A percentile compares a stretch with the other conserved stretches of the same genome.
These are phyloP conservation scores for Semnornis frantzii DNA, from an alignment of 2,113 vertebrate species.

Conservation along the genomic window DNA sequence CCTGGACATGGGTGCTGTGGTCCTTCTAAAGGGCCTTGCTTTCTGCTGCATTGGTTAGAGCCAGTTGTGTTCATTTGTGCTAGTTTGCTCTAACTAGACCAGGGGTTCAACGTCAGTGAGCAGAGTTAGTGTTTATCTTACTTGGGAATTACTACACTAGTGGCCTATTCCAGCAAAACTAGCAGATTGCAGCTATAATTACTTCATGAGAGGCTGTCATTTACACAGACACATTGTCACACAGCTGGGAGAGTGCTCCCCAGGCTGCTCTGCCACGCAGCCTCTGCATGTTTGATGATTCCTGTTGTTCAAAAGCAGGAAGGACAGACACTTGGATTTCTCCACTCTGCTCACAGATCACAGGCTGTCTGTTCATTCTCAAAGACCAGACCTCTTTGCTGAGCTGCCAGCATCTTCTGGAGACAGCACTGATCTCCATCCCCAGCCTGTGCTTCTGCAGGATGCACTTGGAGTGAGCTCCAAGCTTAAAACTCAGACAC, in stretches of 20 bases:
- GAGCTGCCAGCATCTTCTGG: neutral
- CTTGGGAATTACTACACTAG: neutral
- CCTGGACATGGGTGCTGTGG: accelerated
- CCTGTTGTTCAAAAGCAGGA: neutral
- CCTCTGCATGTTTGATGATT: neutral
- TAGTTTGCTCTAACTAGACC: neutral
- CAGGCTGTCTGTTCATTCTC: neutral
- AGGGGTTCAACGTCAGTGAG: neutral
- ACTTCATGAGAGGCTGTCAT: neutral
- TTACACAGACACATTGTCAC: neutral
- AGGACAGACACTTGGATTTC: neutral
- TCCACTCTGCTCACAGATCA: neutral
- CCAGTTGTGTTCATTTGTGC: conserved; percentile 10
- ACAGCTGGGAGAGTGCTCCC: conserved; percentile 20
- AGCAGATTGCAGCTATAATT: neutral
- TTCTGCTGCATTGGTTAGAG: neutral
- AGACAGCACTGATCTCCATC: neutral
- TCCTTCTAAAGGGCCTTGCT: neutral
- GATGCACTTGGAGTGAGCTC: neutral
- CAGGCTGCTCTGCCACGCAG: neutral
- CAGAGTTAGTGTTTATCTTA: neutral
- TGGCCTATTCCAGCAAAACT: neutral
- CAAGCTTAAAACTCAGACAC: neutral
- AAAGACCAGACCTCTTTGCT: neutral
- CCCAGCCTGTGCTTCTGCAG: neutral